phyloP scores from a whole-genome alignment of 1,140 invertebrate species.

The Camponotus vicinus region DNA sequence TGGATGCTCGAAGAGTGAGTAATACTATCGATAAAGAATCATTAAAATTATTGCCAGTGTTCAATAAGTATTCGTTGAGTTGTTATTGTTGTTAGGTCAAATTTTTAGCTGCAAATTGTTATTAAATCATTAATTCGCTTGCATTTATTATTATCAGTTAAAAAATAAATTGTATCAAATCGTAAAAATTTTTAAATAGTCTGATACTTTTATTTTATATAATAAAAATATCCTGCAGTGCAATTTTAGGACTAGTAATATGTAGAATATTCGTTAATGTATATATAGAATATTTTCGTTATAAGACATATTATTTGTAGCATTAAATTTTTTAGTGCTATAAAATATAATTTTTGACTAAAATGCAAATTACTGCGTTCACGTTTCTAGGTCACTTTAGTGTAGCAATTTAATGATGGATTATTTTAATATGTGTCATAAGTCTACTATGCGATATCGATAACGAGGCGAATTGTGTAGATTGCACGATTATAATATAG shows the following conservation, averaged over 20 bases:
- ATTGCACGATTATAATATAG: conserved; percentile 9
- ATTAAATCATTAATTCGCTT: neutral
- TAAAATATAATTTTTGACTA: neutral
- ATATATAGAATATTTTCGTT: conserved; percentile 8
- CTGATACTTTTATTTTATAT: neutral
- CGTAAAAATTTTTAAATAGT: neutral
- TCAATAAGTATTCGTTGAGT: neutral
- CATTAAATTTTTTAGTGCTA: neutral
- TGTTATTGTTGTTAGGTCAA: neutral
- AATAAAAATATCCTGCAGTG: neutral
- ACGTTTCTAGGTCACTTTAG: neutral
- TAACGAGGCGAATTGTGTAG: conserved; percentile 31
- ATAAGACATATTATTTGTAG: neutral
- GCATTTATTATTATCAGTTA: neutral
- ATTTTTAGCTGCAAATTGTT: conserved; percentile 9
- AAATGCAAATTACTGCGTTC: neutral
- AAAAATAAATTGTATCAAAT: neutral
- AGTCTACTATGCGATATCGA: conserved; percentile 5
- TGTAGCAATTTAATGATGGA: conserved; percentile 31
- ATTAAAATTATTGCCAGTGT: neutral
- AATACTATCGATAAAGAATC: conserved; percentile 36
- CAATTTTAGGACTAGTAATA: neutral
- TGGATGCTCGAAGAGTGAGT: conserved; percentile 83
- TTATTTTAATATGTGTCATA: conserved; percentile 29
- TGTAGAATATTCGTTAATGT: conserved; percentile 8